A percentile compares a stretch with the other conserved stretches of the same genome.
phyloP scores from a whole-genome alignment of 1,140 invertebrate species.

The Hydropsyche tenuis region DNA sequence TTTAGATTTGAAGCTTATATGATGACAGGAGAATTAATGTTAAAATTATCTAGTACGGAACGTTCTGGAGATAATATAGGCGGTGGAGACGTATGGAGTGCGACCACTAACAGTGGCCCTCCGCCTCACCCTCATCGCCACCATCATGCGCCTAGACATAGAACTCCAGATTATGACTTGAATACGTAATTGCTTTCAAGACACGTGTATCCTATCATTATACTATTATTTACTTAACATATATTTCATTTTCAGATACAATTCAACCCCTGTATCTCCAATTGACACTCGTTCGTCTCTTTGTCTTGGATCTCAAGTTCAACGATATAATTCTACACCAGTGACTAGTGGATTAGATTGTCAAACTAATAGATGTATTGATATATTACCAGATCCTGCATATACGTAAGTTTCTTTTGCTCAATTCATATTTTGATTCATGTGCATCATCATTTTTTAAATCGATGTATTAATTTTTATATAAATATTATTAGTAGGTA shows the following conservation, averaged over 20 bases:
- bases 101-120: conserved; percentile 61
- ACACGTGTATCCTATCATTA: not conserved
- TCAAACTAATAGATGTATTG: conserved; percentile 52
- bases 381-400: conserved; percentile 52
- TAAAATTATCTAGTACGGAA: conserved; percentile 83
- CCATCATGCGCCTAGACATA: conserved; percentile 57
- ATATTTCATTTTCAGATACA: conserved; percentile 54
- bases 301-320: conserved; percentile 56
- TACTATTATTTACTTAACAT: not conserved
- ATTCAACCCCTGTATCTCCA: conserved; percentile 61
- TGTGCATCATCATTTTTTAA: too few relatives aligned
- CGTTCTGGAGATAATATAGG: conserved; percentile 39
- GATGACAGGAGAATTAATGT: conserved; percentile 96
- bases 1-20: conserved; percentile 90
- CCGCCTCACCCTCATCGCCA: conserved; percentile 55
- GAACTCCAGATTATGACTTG: conserved; percentile 46
- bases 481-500: too few relatives aligned
- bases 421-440: not conserved
- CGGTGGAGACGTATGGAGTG: conserved; percentile 58
- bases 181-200: conserved; percentile 40
- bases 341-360: conserved; percentile 57
- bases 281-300: conserved; percentile 56
- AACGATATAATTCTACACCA: conserved; percentile 61
- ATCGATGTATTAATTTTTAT: too few relatives aligned
- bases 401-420: conserved; percentile 47